Percentiles rank a stretch among this genome's conserved stretches.
These are phyloP conservation scores for Trichechus manatus DNA, from an alignment of 2,113 vertebrate species.

Conservation along the genomic window DNA sequence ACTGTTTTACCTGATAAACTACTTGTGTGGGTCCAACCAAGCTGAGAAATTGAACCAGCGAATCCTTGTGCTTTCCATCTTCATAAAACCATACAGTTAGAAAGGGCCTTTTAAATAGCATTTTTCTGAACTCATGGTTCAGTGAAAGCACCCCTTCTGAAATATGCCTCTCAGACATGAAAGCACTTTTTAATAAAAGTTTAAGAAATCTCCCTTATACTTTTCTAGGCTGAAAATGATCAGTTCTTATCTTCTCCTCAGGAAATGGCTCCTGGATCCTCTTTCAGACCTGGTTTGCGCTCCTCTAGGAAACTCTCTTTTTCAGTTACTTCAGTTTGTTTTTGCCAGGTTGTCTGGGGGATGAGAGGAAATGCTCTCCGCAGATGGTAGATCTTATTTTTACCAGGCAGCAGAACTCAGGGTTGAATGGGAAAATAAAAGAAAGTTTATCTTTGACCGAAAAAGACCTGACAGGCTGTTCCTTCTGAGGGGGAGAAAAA, in stretches of 20 bases:
- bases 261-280: background rate
- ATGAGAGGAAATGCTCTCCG: background rate
- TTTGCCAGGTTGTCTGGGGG: background rate
- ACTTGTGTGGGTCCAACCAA: background rate
- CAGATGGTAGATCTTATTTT: background rate
- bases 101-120: background rate
- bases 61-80: background rate
- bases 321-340: background rate
- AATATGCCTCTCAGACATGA: background rate
- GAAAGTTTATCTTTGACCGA: background rate
- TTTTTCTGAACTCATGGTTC: background rate
- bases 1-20: no score
- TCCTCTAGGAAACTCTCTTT: background rate
- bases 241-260: background rate
- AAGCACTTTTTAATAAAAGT: background rate
- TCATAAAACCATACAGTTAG: background rate
- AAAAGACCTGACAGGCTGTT: background rate
- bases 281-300: background rate
- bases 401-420: background rate
- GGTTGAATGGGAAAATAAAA: conserved; percentile 17
- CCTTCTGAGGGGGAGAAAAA: background rate
- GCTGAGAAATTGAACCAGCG: background rate
- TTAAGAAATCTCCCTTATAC: background rate
- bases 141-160: background rate
- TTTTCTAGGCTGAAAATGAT: background rate